Evolutionary conservation across 2,888 invertebrate species (phyloP), one percentile per base, ranked within the genome.

Genomic region (Marasmarcha lunaedactyla): DNA sequence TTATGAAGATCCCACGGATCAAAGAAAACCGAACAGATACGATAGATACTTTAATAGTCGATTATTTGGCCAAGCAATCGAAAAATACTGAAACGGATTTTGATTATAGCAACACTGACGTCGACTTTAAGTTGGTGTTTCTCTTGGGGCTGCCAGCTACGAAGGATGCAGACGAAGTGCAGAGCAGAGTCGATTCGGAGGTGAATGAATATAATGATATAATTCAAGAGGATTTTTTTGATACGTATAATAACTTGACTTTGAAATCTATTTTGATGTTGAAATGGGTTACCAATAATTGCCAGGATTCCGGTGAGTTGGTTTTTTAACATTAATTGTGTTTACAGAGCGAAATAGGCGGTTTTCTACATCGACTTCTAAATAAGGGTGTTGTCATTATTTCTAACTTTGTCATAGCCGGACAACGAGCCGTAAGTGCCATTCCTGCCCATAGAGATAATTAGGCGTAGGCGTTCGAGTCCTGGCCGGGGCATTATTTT

Each of bases 181-280:
- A 92, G 77, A 81, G 76, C 43, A 84, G 84, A 41, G 86, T 93
- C 15, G 81, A 86, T 35, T 86, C 87, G 33, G 94, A 94, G 62
- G 87, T 86, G 14, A 77, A 85, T 1, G 79, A 77, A 39, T 89
- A 89, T 57, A 88, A 89, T 13, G 94, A 95, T 64, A 85, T 95
- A 9, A 89, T 95, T 38, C 93, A 94, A 68, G 94, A 94, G 60
- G 88, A 87, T 34, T 95, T 95, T 60, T 66, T 90, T 30, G 95
- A 95, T 64, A 89, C 92, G 0, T 94, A 95, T 60, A 92, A 94
- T 64, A 95, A 95, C 85, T 81, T 94, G 48, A 95, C 94, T 0
- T 59, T 95, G 15, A 95, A 95, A 63, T 91, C 93, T 35, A 88
- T 93, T 9, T 90, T 93, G 88, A 88, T 94, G 85, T 63, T 95